Conservation (phyloP, 2,113 vertebrate genomes). For the Hiodon tergisus region DNA sequence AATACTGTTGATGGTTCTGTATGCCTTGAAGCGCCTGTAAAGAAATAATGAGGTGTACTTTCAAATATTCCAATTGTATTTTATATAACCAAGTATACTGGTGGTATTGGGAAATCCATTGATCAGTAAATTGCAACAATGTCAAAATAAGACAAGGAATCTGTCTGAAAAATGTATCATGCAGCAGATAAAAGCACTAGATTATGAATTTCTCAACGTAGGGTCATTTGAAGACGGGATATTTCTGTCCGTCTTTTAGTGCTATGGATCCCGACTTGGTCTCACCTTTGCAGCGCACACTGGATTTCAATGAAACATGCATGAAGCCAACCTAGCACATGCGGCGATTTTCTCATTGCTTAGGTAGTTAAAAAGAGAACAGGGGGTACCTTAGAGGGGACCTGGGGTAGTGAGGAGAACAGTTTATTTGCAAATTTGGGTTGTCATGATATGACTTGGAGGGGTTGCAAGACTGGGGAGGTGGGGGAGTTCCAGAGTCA, state of each 20-base stretch:
- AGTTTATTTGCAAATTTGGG: too few species aligned
- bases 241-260: not conserved
- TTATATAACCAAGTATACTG: not conserved
- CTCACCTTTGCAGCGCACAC: not conserved
- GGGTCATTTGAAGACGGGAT: not conserved
- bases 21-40: too few species aligned
- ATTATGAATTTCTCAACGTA: not conserved
- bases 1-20: too few species aligned
- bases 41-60: too few species aligned
- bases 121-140: constrained; percentile 12
- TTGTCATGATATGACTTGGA: too few species aligned
- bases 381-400: too few species aligned
- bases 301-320: not conserved
- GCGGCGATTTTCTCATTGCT: too few species aligned
- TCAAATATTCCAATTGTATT: too few species aligned
- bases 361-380: too few species aligned
- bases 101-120: constrained; percentile 31
- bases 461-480: too few species aligned
- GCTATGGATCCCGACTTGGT: not conserved
- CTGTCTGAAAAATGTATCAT: not conserved
- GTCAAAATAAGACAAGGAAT: not conserved
- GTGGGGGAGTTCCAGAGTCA: too few species aligned
- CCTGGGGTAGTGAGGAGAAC: too few species aligned
- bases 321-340: not conserved
- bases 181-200: not conserved